These are phyloP conservation scores for Vicugna pacos DNA, from an alignment of 2,113 vertebrate species.

Conservation along the genomic window DNA sequence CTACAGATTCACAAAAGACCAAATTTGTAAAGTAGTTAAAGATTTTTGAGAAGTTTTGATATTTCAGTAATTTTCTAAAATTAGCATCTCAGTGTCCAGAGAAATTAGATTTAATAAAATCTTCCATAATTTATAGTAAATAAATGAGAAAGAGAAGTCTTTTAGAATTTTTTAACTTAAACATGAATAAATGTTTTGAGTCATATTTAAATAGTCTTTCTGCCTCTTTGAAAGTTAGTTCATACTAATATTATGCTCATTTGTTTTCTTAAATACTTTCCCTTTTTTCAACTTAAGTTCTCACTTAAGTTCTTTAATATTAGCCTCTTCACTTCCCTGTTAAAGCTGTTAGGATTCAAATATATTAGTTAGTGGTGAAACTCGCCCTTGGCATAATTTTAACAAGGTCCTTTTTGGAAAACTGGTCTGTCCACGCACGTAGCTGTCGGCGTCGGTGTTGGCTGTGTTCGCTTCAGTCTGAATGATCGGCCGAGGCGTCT, in stretches of 20 bases:
- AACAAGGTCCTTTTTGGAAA: background rate
- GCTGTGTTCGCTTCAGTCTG: background rate
- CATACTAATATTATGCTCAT: background rate
- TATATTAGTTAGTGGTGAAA: background rate
- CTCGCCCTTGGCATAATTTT: background rate
- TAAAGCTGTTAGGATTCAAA: background rate
- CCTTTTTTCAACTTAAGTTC: background rate
- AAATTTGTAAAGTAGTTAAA: background rate
- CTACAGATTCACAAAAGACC: background rate
- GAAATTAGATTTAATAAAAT: background rate
- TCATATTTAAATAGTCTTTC: background rate
- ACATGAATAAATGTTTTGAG: background rate
- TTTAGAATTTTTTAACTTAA: background rate
- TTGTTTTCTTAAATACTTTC: background rate
- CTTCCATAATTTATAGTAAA: background rate
- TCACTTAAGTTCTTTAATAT: background rate
- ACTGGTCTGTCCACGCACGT: rapidly evolving
- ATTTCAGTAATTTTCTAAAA: constrained; percentile 3
- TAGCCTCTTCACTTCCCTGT: too few relatives aligned
- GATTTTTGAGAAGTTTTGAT: background rate
- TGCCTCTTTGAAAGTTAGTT: background rate
- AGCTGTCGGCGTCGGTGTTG: background rate
- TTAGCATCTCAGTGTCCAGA: background rate
- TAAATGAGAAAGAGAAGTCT: background rate
- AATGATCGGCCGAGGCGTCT: background rate